A percentile compares a stretch with the other conserved stretches of the same genome.
phyloP scores from a whole-genome alignment of 1,140 invertebrate species.

The Brachionus asplanchnoidis region DNA sequence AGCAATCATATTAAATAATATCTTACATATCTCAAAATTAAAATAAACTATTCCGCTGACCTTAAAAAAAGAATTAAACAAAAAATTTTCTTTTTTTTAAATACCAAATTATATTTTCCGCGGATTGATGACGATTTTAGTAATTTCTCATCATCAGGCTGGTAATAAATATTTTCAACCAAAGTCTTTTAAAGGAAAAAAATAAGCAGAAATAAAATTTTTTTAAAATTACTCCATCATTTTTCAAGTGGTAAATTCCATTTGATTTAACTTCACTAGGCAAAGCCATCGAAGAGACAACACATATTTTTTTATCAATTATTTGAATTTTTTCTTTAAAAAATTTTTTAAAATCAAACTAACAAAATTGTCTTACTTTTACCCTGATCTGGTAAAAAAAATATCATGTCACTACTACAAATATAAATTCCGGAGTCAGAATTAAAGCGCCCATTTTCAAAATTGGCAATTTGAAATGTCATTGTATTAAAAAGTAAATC shows the following conservation, averaged over 20 bases:
- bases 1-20: background rate
- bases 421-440: constrained; percentile 58
- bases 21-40: background rate
- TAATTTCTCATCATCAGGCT: constrained; percentile 46
- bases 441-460: constrained; percentile 41
- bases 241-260: constrained; percentile 54
- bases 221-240: constrained; percentile 46
- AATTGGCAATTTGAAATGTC: constrained; percentile 9
- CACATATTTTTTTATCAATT: constrained; percentile 47
- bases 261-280: constrained; percentile 53
- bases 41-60: constrained; percentile 42
- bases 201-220: background rate
- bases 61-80: background rate
- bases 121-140: constrained; percentile 19
- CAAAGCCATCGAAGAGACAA: constrained; percentile 50
- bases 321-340: constrained; percentile 5
- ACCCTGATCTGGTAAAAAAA: constrained; percentile 48
- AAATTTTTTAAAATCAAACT: background rate
- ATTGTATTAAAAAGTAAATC: background rate
- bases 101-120: constrained; percentile 38
- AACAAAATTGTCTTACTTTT: background rate
- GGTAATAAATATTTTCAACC: constrained; percentile 52
- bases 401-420: constrained; percentile 58
- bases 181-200: constrained; percentile 46
- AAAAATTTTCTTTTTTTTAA: constrained; percentile 30